Evolutionary conservation across 2,113 vertebrate species (phyloP).

Genomic region (Pavo muticus): DNA sequence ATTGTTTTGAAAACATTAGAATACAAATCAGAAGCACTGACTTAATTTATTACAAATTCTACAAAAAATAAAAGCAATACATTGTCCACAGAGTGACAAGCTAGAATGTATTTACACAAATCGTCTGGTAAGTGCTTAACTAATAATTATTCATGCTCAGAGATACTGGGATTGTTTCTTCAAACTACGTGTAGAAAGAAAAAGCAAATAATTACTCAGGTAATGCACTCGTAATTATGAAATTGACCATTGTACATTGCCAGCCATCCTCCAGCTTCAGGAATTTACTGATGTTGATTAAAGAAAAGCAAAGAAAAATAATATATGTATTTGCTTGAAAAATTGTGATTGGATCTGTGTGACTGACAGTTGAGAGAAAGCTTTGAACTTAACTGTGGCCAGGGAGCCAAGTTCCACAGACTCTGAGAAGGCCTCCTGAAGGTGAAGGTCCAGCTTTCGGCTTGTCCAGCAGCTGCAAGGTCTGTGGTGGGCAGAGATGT

Average conservation of each 20-base stretch:
- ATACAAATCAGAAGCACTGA: not conserved
- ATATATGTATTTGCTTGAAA: not conserved
- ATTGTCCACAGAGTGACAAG: not conserved
- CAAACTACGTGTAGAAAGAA: not conserved
- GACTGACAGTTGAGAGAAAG: not conserved
- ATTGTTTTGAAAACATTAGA: not conserved
- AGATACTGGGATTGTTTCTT: not conserved
- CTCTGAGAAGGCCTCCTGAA: not conserved
- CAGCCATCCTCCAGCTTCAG: not conserved
- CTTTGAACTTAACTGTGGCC: not conserved
- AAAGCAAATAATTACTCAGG: not conserved
- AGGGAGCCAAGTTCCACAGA: not conserved
- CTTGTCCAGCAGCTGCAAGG: not conserved
- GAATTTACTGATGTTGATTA: not conserved
- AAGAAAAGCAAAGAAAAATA: not conserved
- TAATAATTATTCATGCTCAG: not conserved
- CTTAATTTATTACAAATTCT: not conserved
- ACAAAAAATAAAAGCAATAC: not conserved
- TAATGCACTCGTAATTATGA: not conserved
- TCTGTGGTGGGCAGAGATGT: not conserved
- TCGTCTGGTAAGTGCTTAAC: not conserved
- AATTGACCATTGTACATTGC: not conserved
- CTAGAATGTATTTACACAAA: not conserved
- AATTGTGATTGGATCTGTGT: rapidly evolving
- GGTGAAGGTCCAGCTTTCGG: not conserved